Base-by-base conservation (phyloP, 2,797 vertebrate genomes). In the Alca torda region DNA sequence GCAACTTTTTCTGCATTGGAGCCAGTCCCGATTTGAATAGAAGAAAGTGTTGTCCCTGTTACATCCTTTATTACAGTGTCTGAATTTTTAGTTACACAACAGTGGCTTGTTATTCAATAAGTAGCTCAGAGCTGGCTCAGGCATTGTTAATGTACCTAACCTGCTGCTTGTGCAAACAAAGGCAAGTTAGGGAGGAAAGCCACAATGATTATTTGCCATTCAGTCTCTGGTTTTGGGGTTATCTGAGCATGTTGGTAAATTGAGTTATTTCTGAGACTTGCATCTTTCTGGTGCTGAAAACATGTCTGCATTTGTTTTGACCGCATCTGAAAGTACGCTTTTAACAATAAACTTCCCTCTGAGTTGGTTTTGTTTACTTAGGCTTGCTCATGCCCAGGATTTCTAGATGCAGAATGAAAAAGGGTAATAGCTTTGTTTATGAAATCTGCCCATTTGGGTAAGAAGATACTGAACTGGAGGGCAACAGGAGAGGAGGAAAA, bases 281-380 rank as follows among this genome's bases (percentile, higher is more conserved):
- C 18, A 79, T 87, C 43, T 93, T 41, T 82, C n/a, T 73, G 80
- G 46, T 91, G 80, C 64, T 87, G 26, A 94, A 74, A 87, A 75
- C 89, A 23, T 56, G 89, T 57, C 91, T 92, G 24, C 41, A 65
- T 96, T 53, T 95, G 72, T 83, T 96, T 85, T 85, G 69, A 77
- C 84, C 50, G 50, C 78, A 78, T 93, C 84, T 94, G 72, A 93
- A 94, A 85, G 54, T 31, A 54, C 2, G 17, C 26, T 86, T 91
- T 57, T 75, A 94, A 84, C 41, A 83, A 33, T 11, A 24, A 83
- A 56, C 57, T 94, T 83, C 56, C 45, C 41, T 68, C 61, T 17
- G 48, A 85, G 48, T 24, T 94, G 68, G 30, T 85, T 84, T 91
- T 74, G 35, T 92, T 93, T 92, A 87, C 25, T 70, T 89, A 24